Evolutionary conservation across 1,140 invertebrate genomes (phyloP), one percentile per base, ranked within the genome.

Genomic region (Papilio glaucus): DNA sequence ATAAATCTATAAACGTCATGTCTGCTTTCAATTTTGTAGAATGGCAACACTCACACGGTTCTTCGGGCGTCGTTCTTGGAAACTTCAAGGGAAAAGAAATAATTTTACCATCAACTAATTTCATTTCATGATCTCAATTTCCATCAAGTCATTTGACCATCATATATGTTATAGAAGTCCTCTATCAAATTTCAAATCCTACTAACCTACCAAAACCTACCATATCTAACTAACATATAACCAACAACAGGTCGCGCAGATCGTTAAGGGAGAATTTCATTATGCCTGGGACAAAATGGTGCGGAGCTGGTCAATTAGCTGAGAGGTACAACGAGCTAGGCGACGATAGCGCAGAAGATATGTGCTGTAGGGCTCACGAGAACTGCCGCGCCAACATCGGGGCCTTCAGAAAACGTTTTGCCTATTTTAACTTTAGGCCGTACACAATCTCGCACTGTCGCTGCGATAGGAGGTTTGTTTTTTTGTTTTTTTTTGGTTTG

Each of bases 381-480:
- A 94, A 95, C 79, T 96, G 96, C 84, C 92, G 95, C 85, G 68
- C 93, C 73, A 95, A 95, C 80, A 97, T 98, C 76, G 94, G 95
- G 33, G 95, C 94, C 13, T 95, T 98, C 84, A 94, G 94, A 15
- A 94, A 94, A 71, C 94, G 94, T 81, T 97, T 95, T 88, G 95
- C 95, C 73, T 93, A 96, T 73, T 96, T 97, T 94, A 98, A 98
- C 94, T 95, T 94, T 85, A 94, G 96, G 65, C 96, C 97, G 39
- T 97, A 96, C 91, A 98, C 97, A 7, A 91, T 98, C n/a, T 97
- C 96, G 71, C 96, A 98, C 85, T 98, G 97, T 91, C 94, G 93
- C 65, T 98, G 98, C 89, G 98, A 98, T 93, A 94, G 95, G 89
- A 97, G 96, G 97, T 97, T 94, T 93, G 93, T 91, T 80, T 75